These are phyloP conservation scores for Oryzias celebensis DNA, from an alignment of 2,113 vertebrate genomes.

Conservation along the genomic window DNA sequence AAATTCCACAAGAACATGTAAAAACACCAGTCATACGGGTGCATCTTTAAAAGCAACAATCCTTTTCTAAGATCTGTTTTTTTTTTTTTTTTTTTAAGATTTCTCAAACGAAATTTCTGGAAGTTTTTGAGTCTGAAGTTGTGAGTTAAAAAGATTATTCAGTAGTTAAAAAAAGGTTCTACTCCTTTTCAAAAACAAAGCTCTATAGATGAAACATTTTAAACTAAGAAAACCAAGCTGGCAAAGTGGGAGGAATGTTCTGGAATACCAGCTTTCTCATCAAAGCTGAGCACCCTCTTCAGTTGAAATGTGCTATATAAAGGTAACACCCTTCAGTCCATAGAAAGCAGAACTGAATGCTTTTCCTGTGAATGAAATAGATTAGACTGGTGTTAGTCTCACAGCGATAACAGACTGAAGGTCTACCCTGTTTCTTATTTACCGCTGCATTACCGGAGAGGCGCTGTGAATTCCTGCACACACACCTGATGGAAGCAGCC, in stretches of 20 bases:
- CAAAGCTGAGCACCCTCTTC: neutral
- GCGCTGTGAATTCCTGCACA: slow-evolving; percentile 17
- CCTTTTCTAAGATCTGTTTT: no score
- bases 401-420: slow-evolving; percentile 61
- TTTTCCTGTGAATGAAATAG: slow-evolving; percentile 52
- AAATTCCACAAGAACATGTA: no score
- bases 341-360: slow-evolving; percentile 42
- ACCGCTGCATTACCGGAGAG: slow-evolving; percentile 61
- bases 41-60: no score
- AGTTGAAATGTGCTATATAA: slow-evolving; percentile 22
- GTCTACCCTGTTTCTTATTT: slow-evolving; percentile 63
- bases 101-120: no score
- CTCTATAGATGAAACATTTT: no score
- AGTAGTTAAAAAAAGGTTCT: no score
- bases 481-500: slow-evolving; percentile 39
- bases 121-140: no score
- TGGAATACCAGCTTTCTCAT: neutral
- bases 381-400: slow-evolving; percentile 52
- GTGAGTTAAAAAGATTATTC: no score
- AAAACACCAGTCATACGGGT: no score
- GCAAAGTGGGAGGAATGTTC: neutral
- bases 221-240: neutral
- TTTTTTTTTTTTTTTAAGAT: no score
- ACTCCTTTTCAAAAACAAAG: no score
- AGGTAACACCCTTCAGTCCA: slow-evolving; percentile 44